Percentiles rank a stretch among this genome's conserved stretches.
Conservation (phyloP, 2,113 vertebrate species). For the Neofelis nebulosa region DNA sequence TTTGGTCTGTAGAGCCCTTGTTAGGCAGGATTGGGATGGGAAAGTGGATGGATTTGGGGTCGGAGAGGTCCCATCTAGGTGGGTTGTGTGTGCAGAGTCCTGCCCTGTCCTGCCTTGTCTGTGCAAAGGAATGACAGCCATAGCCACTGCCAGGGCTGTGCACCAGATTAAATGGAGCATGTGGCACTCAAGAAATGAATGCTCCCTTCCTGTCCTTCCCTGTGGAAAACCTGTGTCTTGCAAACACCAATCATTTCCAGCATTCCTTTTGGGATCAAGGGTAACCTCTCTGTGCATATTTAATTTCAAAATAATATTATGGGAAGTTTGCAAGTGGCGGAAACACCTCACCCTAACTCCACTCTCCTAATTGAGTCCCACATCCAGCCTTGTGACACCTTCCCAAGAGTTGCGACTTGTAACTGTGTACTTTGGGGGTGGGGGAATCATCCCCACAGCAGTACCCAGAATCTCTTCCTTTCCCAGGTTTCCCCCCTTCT, state of each 20-base stretch:
- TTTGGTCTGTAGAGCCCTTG: not conserved
- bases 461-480: not conserved
- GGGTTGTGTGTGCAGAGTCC: accelerated
- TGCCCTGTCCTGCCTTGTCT: not conserved
- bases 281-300: not conserved
- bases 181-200: accelerated
- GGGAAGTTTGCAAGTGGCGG: not conserved
- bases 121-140: not conserved
- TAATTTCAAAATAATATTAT: not conserved
- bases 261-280: not conserved
- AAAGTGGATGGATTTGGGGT: not conserved
- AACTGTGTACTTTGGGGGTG: not conserved
- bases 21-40: not conserved
- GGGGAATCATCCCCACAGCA: not conserved
- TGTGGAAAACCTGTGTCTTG: not conserved
- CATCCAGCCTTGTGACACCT: not conserved
- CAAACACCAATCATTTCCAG: too few relatives aligned
- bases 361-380: not conserved
- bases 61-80: not conserved
- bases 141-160: not conserved
- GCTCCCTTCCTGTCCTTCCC: accelerated
- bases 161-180: not conserved
- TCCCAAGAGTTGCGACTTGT: not conserved
- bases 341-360: not conserved
- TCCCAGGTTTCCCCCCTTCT: too few relatives aligned